Conservation (phyloP, 2,113 vertebrate genomes). For the Sitta europaea region DNA sequence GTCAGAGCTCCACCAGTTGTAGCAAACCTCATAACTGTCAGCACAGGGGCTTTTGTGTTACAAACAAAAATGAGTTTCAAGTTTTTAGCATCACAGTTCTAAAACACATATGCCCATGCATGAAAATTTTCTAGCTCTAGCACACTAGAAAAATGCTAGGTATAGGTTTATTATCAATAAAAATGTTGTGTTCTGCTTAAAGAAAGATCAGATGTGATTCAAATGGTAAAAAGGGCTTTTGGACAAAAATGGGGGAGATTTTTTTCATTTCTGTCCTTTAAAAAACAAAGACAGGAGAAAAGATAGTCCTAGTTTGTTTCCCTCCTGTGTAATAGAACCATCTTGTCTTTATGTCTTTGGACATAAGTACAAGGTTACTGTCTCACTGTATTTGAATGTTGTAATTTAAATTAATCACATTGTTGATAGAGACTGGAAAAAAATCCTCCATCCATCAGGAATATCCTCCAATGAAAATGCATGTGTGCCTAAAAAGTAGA, state of each 20-base stretch:
- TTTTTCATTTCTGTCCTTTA: neutral
- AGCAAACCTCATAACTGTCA: neutral
- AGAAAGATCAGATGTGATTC: neutral
- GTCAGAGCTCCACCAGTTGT: neutral
- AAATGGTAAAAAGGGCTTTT: neutral
- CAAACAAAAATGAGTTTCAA: neutral
- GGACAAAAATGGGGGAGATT: neutral
- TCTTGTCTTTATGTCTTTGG: neutral
- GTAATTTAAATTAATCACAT: conserved; percentile 69
- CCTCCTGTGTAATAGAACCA: neutral
- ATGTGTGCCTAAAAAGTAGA: conserved; percentile 57
- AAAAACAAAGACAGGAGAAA: neutral
- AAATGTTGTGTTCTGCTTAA: neutral
- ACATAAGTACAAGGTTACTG: neutral
- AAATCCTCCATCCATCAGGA: conserved; percentile 63
- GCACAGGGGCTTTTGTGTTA: neutral
- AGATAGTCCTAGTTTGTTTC: neutral
- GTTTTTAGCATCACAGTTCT: neutral
- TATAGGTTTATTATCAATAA: neutral
- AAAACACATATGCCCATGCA: neutral
- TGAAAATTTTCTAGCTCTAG: neutral
- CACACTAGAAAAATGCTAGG: neutral
- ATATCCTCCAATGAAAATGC: conserved; percentile 77
- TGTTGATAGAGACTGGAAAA: conserved; percentile 70
- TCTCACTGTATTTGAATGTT: conserved; percentile 72